These are phyloP conservation scores for Acanthoscelides obtectus DNA, from an alignment of 2,888 invertebrate genomes.

Conservation along the genomic window DNA sequence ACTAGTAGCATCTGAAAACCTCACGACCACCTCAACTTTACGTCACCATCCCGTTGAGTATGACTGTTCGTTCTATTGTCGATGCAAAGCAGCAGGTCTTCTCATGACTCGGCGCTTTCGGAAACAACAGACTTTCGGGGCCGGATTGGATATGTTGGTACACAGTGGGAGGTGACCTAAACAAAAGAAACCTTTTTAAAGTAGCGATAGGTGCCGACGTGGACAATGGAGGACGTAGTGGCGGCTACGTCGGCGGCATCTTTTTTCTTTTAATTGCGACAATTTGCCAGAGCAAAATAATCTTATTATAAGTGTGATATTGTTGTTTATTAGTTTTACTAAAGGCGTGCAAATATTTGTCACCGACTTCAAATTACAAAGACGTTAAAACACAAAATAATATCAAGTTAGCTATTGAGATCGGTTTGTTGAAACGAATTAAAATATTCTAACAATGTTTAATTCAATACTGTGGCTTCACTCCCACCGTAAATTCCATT, in stretches of 20 bases:
- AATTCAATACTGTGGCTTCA: too few relatives aligned
- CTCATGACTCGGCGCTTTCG: neutral
- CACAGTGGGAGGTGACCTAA: neutral
- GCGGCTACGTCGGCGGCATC: neutral
- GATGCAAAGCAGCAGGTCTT: neutral
- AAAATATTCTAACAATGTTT: too few relatives aligned
- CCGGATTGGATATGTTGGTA: neutral
- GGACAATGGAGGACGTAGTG: neutral
- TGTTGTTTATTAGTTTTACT: too few relatives aligned
- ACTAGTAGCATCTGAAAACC: neutral
- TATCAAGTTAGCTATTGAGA: too few relatives aligned
- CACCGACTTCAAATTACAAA: too few relatives aligned
- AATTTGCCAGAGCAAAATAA: too few relatives aligned
- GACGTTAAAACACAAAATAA: too few relatives aligned
- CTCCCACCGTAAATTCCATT: neutral
- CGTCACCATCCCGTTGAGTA: neutral
- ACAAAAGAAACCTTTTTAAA: neutral
- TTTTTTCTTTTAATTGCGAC: neutral
- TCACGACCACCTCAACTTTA: neutral
- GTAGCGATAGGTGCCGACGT: neutral
- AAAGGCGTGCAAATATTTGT: too few relatives aligned
- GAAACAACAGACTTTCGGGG: neutral
- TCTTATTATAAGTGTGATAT: too few relatives aligned
- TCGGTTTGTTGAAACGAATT: too few relatives aligned
- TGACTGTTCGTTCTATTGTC: neutral